Percentiles rank a stretch among this genome's conserved stretches.
These are phyloP conservation scores for Epinephelus malabaricus DNA, from an alignment of 2,797 vertebrate species.

Conservation along the genomic window DNA sequence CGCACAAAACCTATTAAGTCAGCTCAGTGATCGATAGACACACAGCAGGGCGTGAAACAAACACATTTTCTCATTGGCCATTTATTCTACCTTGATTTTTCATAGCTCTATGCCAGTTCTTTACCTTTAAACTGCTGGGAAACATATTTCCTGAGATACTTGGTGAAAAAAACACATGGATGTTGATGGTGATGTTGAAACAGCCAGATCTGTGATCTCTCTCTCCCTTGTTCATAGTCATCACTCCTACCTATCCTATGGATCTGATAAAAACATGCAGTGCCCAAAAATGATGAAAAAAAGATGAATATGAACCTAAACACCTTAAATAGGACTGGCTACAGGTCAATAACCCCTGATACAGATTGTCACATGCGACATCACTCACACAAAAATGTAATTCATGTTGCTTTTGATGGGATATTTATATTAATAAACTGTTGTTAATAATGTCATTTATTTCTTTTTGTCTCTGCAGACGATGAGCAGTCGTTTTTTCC, in stretches of 20 bases:
- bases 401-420: neutral
- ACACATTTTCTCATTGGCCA: slow-evolving; percentile 24
- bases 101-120: neutral
- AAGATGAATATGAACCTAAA: neutral
- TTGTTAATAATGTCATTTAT: neutral
- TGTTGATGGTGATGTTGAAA: neutral
- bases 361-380: neutral
- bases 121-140: slow-evolving; percentile 8
- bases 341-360: neutral
- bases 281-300: no score
- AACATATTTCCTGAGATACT: neutral
- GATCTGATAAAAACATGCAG: neutral
- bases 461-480: slow-evolving; percentile 70
- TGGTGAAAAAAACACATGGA: neutral
- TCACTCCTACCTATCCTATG: neutral
- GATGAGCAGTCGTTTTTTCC: slow-evolving; percentile 88
- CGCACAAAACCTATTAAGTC: slow-evolving; percentile 52
- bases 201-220: neutral
- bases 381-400: neutral
- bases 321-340: neutral
- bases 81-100: slow-evolving; percentile 22
- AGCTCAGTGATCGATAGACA: slow-evolving; percentile 41
- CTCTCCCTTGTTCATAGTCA: neutral
- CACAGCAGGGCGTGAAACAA: slow-evolving; percentile 43
- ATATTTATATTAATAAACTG: neutral